phyloP scores from a whole-genome alignment of 2,113 vertebrate genomes.

The Balaeniceps rex region DNA sequence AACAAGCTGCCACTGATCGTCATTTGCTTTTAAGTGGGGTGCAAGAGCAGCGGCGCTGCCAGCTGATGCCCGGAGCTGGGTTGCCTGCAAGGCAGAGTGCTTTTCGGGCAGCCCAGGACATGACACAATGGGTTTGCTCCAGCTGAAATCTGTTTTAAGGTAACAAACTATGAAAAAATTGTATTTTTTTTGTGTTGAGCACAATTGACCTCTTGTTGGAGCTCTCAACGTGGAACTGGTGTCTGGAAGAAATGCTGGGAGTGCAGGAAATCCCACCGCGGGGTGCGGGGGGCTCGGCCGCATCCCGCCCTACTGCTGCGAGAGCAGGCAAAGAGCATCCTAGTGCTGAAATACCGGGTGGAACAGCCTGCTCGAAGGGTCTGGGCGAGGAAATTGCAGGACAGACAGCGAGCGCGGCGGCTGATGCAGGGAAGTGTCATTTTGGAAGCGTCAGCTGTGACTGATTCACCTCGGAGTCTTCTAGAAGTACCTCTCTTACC shows the following conservation, averaged over 20 bases:
- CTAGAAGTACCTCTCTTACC: background rate
- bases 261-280: background rate
- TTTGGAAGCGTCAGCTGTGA: rapidly evolving
- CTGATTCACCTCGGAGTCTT: background rate
- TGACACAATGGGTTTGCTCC: background rate
- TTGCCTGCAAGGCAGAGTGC: background rate
- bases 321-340: background rate
- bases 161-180: background rate
- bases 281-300: background rate
- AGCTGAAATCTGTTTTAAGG: background rate
- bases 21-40: background rate
- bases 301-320: background rate
- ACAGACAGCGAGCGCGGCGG: rapidly evolving
- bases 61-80: too few species aligned
- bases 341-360: background rate
- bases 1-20: background rate
- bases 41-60: background rate
- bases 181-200: background rate
- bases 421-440: background rate
- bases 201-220: background rate
- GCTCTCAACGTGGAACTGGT: background rate
- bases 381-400: rapidly evolving
- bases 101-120: background rate
- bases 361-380: background rate
- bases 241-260: background rate